These are phyloP conservation scores for Condylura cristata DNA, from an alignment of 2,113 vertebrate genomes.

Conservation along the genomic window DNA sequence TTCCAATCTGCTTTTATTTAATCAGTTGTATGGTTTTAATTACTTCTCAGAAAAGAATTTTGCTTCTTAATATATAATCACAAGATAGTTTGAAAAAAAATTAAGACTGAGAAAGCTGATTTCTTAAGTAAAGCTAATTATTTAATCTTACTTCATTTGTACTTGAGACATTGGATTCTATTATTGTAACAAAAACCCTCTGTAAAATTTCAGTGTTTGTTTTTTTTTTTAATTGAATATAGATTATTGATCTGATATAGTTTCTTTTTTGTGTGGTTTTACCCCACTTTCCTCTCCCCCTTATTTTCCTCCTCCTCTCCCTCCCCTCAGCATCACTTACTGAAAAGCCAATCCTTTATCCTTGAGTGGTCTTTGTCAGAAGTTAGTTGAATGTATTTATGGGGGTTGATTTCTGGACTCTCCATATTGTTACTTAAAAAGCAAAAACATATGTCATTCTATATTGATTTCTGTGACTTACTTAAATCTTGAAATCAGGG, in stretches of 20 bases:
- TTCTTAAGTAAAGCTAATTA: background rate
- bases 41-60: conserved; percentile 42
- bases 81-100: conserved; percentile 15
- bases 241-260: background rate
- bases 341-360: background rate
- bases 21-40: conserved; percentile 57
- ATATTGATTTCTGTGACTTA: background rate
- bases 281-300: background rate
- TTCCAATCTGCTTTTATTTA: conserved; percentile 61
- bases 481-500: background rate
- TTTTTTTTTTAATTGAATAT: background rate
- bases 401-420: background rate
- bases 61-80: conserved; percentile 7
- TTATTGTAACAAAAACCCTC: background rate
- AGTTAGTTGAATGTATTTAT: background rate
- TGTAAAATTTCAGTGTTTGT: background rate
- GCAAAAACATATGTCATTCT: background rate
- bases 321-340: background rate
- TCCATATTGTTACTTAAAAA: background rate
- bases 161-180: background rate
- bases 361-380: background rate
- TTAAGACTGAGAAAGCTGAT: background rate
- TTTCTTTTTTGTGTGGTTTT: background rate
- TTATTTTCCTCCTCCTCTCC: background rate
- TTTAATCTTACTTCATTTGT: background rate